Percentiles rank a stretch among this genome's conserved stretches.
phyloP scores from a whole-genome alignment of 2,113 vertebrate genomes.

The human region DNA sequence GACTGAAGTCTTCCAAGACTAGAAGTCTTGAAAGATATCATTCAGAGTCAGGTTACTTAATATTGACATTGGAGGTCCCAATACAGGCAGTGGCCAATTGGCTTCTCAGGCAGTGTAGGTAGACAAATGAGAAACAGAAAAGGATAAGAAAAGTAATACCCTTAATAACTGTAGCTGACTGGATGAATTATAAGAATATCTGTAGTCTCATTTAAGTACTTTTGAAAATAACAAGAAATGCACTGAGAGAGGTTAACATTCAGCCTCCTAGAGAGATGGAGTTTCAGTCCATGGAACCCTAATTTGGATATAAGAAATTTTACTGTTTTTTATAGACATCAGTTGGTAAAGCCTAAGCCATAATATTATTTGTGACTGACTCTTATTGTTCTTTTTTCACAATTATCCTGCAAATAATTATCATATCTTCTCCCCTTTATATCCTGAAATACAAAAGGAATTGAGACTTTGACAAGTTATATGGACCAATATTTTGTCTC shows the following conservation, averaged over 20 bases:
- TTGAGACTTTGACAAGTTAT: not conserved
- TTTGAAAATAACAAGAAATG: conserved; percentile 26
- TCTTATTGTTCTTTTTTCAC: not conserved
- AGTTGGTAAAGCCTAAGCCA: not conserved
- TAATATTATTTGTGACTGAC: not conserved
- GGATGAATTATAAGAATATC: not conserved
- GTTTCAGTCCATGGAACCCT: not conserved
- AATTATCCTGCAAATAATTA: not conserved
- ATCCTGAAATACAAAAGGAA: not conserved
- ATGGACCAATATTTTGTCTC: not conserved
- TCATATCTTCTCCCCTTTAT: not conserved
- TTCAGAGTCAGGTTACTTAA: not conserved
- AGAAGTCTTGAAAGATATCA: not conserved
- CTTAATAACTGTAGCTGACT: not conserved
- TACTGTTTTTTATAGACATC: not conserved
- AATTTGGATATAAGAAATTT: not conserved
- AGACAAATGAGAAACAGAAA: not conserved
- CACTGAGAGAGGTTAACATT: not conserved
- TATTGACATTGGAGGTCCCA: not conserved
- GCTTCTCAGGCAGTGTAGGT: not conserved
- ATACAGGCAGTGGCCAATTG: not conserved
- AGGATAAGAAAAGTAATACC: not conserved
- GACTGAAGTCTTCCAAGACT: not conserved
- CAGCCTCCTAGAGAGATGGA: not conserved
- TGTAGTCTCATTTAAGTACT: not conserved